A percentile compares a stretch with the other conserved stretches of the same genome.
Conservation (phyloP, 35 echinoderm and acorn worm genomes). For the Amphiura filiformis region DNA sequence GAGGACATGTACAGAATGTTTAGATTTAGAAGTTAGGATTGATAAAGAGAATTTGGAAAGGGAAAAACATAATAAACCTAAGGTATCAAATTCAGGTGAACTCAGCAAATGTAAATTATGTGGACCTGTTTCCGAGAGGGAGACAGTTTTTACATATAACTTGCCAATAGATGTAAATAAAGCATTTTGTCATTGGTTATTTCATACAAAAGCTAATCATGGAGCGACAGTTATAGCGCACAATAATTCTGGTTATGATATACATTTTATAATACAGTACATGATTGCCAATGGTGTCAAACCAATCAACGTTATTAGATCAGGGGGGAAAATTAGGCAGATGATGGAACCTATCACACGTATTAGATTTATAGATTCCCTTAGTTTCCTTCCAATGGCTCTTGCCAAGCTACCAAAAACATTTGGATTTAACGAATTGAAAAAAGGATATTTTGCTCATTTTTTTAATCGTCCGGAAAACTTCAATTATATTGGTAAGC, state of each 20-base stretch:
- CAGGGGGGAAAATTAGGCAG: constrained; percentile 45
- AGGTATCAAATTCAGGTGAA: background rate
- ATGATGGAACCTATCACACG: constrained; percentile 5
- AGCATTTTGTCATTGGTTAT: background rate
- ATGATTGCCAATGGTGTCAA: background rate
- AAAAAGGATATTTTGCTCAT: constrained; percentile 79
- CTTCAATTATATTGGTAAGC: constrained; percentile 28
- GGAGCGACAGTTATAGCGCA: constrained; percentile 30
- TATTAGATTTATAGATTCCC: constrained; percentile 55
- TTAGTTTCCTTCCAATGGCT: constrained; percentile 72
- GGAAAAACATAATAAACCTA: background rate
- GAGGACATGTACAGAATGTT: constrained; percentile 35
- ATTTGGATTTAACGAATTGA: constrained; percentile 56
- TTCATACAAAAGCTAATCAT: background rate
- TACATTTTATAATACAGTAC: constrained; percentile 53
- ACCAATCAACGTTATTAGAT: constrained; percentile 47
- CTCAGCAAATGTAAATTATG: background rate
- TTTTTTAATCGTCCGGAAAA: constrained; percentile 35
- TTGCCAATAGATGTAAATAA: background rate
- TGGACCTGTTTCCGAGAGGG: no score
- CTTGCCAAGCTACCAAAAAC: constrained; percentile 45
- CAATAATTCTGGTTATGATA: constrained; percentile 63
- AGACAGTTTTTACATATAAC: no score
- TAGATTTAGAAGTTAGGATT: background rate
- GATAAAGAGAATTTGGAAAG: background rate